These are phyloP conservation scores for Crioceris asparagi DNA, from an alignment of 2,888 invertebrate species.

Conservation along the genomic window DNA sequence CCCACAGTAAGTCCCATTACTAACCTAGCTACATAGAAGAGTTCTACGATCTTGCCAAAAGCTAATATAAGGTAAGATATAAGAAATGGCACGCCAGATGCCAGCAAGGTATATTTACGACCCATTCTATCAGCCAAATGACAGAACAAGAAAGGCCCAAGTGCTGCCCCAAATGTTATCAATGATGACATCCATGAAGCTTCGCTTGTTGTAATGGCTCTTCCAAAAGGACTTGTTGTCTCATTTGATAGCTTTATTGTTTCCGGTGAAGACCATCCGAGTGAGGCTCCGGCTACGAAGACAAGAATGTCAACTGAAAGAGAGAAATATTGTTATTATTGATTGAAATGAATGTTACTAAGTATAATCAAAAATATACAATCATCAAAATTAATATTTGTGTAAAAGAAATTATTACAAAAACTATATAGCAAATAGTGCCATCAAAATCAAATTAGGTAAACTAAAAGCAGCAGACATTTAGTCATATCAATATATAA, in stretches of 20 bases:
- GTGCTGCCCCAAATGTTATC: background rate
- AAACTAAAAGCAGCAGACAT: too few species aligned
- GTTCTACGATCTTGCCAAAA: slow-evolving; percentile 34
- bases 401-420: too few species aligned
- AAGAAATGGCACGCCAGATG: slow-evolving; percentile 51
- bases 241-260: slow-evolving; percentile 12
- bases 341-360: too few species aligned
- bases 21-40: slow-evolving; percentile 9
- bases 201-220: slow-evolving; percentile 9
- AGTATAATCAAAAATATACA: too few species aligned
- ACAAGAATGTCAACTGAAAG: too few species aligned
- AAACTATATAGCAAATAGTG: too few species aligned
- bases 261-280: slow-evolving; percentile 19
- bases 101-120: slow-evolving; percentile 53
- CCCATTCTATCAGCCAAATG: slow-evolving; percentile 54
- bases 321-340: too few species aligned
- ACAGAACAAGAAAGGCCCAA: slow-evolving; percentile 46
- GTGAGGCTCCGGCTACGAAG: slow-evolving; percentile 15
- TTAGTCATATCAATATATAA: too few species aligned
- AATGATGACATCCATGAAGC: slow-evolving; percentile 13
- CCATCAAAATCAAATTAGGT: too few species aligned
- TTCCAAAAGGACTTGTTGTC: slow-evolving; percentile 6
- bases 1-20: slow-evolving; percentile 26
- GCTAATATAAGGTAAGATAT: slow-evolving; percentile 59
- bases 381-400: too few species aligned